Percentiles rank a stretch among this genome's conserved stretches.
Evolutionary conservation across 2,888 invertebrate genomes (phyloP).

Genomic region (Conops quadrifasciatus): DNA sequence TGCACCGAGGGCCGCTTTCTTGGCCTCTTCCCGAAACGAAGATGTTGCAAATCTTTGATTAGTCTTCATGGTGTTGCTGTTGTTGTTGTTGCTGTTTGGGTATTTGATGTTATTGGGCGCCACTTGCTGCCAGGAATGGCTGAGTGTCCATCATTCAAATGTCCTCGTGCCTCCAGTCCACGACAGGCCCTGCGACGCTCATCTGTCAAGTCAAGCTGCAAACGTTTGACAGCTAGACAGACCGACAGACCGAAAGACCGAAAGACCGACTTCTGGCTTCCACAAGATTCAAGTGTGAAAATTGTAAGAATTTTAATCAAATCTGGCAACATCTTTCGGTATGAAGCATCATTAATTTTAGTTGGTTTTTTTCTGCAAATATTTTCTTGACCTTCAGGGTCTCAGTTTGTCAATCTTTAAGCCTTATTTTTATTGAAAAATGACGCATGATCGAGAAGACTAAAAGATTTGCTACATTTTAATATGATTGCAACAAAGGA

Average conservation of each 20-base stretch:
- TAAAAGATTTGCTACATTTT: neutral
- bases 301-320: constrained; percentile 34
- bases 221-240: constrained; percentile 27
- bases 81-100: neutral
- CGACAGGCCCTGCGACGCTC: constrained; percentile 7
- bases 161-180: neutral
- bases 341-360: constrained; percentile 47
- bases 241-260: too few species aligned
- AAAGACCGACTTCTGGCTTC: too few species aligned
- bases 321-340: constrained; percentile 40
- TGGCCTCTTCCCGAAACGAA: constrained; percentile 8
- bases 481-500: neutral
- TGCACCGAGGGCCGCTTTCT: neutral
- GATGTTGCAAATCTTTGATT: constrained; percentile 32
- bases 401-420: neutral
- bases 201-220: constrained; percentile 50
- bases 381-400: constrained; percentile 24
- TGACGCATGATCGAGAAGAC: neutral
- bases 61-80: constrained; percentile 19
- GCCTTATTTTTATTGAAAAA: neutral
- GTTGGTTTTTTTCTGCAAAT: constrained; percentile 28
- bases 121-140: neutral
- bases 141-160: constrained; percentile 24
- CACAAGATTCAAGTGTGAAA: constrained; percentile 4
- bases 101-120: neutral